phyloP scores from a whole-genome alignment of 2,797 vertebrate species.

The Vespertilio murinus region DNA sequence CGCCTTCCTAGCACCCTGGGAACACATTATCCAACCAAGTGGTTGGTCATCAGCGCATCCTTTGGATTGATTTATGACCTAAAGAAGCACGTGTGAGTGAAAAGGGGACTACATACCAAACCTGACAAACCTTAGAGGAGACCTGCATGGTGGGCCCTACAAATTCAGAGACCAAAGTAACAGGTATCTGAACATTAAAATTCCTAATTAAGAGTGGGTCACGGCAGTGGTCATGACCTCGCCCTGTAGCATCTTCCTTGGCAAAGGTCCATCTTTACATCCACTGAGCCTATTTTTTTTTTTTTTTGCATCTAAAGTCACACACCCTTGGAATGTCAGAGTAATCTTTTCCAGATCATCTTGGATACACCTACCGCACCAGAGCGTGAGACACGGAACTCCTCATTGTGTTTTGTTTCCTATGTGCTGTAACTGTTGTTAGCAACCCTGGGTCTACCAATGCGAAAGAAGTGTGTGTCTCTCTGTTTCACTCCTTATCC shows the following conservation, averaged over 20 bases:
- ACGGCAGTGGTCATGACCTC: neutral
- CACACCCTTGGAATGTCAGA: neutral
- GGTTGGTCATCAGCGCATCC: neutral
- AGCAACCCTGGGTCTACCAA: too few species aligned
- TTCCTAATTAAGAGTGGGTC: neutral
- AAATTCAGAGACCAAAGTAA: neutral
- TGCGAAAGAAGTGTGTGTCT: neutral
- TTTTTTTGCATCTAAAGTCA: neutral
- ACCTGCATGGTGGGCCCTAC: neutral
- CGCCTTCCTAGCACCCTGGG: neutral
- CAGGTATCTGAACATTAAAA: neutral
- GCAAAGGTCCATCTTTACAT: neutral
- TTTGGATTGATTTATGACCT: neutral
- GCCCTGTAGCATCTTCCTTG: neutral
- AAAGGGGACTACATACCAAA: neutral
- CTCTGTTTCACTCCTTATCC: too few species aligned
- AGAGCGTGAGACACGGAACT: accelerated
- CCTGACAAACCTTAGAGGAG: neutral
- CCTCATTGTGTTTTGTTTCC: too few species aligned
- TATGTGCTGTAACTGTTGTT: neutral
- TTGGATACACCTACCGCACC: neutral
- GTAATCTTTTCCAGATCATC: neutral
- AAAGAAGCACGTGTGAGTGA: neutral
- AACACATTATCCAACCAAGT: too few species aligned
- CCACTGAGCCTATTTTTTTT: neutral